These are phyloP conservation scores for Pelobates fuscus DNA, from an alignment of 2,113 vertebrate genomes.

Conservation along the genomic window DNA sequence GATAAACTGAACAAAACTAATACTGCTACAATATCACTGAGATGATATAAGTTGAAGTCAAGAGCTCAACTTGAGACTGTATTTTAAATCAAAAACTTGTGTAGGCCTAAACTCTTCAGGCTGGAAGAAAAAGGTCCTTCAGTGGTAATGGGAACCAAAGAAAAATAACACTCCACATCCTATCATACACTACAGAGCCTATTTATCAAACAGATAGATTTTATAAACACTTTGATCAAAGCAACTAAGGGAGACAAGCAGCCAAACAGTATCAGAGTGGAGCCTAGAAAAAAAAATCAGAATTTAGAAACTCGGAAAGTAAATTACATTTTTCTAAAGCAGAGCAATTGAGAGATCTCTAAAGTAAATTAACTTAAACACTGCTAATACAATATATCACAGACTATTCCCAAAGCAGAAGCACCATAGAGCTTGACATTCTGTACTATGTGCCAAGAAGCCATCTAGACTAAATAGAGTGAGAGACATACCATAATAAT, in stretches of 20 bases:
- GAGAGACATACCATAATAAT: neutral
- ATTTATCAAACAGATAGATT: constrained; percentile 4
- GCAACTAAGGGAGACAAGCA: neutral
- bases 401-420: neutral
- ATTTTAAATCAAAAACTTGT: neutral
- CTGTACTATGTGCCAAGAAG: neutral
- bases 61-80: neutral
- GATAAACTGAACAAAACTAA: neutral
- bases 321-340: neutral
- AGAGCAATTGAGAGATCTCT: neutral
- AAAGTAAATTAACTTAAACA: neutral
- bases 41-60: neutral
- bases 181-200: neutral
- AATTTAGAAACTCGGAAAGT: neutral
- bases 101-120: neutral
- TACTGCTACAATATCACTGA: neutral
- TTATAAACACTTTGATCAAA: neutral
- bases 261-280: neutral
- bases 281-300: neutral
- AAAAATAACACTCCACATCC: neutral
- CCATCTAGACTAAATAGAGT: neutral
- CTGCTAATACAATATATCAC: neutral
- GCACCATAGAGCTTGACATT: neutral
- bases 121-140: neutral
- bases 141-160: neutral